Percentiles rank a stretch among this genome's conserved stretches.
phyloP scores from a whole-genome alignment of 2,797 vertebrate species.

The Cetoscarus ocellatus region DNA sequence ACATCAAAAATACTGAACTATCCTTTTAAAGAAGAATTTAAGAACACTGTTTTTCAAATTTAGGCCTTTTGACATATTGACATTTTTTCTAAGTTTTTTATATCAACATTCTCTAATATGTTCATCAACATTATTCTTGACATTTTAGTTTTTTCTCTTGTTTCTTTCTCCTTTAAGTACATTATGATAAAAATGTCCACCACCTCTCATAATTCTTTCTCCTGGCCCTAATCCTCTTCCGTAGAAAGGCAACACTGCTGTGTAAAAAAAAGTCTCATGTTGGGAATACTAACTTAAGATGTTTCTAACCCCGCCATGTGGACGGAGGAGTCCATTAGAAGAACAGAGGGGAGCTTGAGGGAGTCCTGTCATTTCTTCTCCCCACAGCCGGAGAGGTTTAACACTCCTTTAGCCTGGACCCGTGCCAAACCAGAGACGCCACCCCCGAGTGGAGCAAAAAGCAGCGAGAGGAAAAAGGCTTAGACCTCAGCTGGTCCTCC shows the following conservation, averaged over 20 bases:
- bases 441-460: slow-evolving; percentile 41
- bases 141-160: too few species aligned
- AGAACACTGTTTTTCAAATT: too few species aligned
- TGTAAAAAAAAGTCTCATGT: slow-evolving; percentile 85
- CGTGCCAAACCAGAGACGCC: slow-evolving; percentile 83
- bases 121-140: too few species aligned
- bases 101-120: too few species aligned
- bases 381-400: slow-evolving; percentile 88
- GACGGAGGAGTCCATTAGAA: slow-evolving; percentile 89
- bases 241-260: slow-evolving; percentile 78
- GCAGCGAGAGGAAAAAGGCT: slow-evolving; percentile 42
- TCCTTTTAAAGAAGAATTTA: too few species aligned
- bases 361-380: slow-evolving; percentile 85
- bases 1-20: too few species aligned
- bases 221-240: too few species aligned
- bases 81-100: too few species aligned
- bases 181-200: too few species aligned
- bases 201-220: too few species aligned
- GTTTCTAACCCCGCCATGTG: slow-evolving; percentile 87
- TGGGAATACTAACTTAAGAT: slow-evolving; percentile 89
- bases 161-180: too few species aligned
- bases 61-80: too few species aligned
- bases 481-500: slow-evolving; percentile 41
- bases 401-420: slow-evolving; percentile 82
- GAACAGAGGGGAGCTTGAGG: slow-evolving; percentile 91